phyloP scores from a whole-genome alignment of 2,888 invertebrate genomes.

The Gandaritis pyraliata region DNA sequence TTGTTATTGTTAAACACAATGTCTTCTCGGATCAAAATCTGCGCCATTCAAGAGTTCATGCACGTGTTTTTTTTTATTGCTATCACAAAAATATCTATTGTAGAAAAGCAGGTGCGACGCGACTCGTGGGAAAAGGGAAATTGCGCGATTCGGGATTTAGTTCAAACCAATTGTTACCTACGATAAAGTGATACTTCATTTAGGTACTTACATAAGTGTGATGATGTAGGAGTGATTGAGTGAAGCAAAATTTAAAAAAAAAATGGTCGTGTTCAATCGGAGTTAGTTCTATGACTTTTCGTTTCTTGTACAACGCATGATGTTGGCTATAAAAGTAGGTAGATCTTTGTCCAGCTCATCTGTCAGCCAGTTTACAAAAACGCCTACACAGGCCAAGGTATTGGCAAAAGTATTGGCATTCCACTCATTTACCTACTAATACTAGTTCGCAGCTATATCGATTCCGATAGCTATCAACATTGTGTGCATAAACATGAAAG shows the following conservation, averaged over 20 bases:
- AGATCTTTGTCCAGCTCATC: no score
- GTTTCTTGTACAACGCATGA: no score
- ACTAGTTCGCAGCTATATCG: not conserved
- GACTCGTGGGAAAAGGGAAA: slow-evolving; percentile 26
- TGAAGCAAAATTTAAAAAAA: no score
- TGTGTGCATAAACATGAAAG: slow-evolving; percentile 32
- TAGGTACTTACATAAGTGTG: no score
- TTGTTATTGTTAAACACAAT: slow-evolving; percentile 28
- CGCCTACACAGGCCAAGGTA: no score
- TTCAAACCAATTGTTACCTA: not conserved
- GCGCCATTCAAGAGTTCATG: slow-evolving; percentile 22
- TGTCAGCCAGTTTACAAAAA: no score
- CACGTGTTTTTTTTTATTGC: slow-evolving; percentile 34
- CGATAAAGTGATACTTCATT: not conserved
- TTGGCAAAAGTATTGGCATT: no score
- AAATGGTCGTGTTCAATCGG: no score
- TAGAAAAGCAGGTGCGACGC: slow-evolving; percentile 17
- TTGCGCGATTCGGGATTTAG: slow-evolving; percentile 2
- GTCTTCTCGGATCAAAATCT: slow-evolving; percentile 15
- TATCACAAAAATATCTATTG: slow-evolving; percentile 19
- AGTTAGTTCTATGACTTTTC: no score
- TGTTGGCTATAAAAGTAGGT: no score
- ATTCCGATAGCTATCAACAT: slow-evolving; percentile 3
- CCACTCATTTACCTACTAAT: no score
- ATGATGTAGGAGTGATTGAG: no score